Evolutionary conservation across 2,113 vertebrate species (phyloP).

Genomic region (Entelurus aequoreus): DNA sequence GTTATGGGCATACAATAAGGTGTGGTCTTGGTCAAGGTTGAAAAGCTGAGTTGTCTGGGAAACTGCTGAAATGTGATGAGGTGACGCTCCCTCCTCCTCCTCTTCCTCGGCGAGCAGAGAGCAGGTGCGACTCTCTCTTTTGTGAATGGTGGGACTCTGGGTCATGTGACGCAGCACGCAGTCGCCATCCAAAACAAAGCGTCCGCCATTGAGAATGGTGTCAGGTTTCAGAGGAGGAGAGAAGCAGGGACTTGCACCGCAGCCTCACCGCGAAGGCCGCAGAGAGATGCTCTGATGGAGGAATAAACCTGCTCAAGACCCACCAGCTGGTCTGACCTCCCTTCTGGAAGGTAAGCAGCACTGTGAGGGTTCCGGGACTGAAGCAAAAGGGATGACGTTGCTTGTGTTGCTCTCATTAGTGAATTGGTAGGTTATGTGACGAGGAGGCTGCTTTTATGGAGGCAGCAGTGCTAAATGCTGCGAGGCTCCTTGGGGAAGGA

Average conservation of each 20-base stretch:
- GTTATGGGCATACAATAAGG: not conserved
- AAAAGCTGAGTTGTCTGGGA: slow-evolving; percentile 7
- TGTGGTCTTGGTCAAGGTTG: not conserved
- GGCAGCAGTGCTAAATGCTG: slow-evolving; percentile 11
- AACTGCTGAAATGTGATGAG: slow-evolving; percentile 16
- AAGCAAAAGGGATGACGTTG: slow-evolving; percentile 15
- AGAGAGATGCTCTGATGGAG: slow-evolving; percentile 18
- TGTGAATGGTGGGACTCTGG: slow-evolving; percentile 37
- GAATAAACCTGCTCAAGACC: slow-evolving; percentile 15
- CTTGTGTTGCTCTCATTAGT: slow-evolving; percentile 17
- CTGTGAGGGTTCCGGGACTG: slow-evolving; percentile 4
- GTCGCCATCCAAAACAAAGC: slow-evolving; percentile 69
- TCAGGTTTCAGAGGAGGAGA: slow-evolving; percentile 55
- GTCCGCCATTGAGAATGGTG: slow-evolving; percentile 70
- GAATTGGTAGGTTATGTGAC: not conserved
- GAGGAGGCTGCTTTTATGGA: slow-evolving; percentile 9
- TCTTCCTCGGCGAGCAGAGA: slow-evolving; percentile 38
- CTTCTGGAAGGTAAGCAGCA: slow-evolving; percentile 2
- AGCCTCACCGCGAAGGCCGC: not conserved
- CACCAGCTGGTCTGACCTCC: slow-evolving; percentile 17
- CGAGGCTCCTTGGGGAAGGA: slow-evolving; percentile 21
- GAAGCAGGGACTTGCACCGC: slow-evolving; percentile 1
- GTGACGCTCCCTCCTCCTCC: slow-evolving; percentile 10
- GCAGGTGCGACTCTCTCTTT: slow-evolving; percentile 65
- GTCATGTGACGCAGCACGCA: slow-evolving; percentile 62